Evolutionary conservation across 2,888 invertebrate genomes (phyloP), one percentile per base, ranked within the genome.

Genomic region (Hesperia comma): DNA sequence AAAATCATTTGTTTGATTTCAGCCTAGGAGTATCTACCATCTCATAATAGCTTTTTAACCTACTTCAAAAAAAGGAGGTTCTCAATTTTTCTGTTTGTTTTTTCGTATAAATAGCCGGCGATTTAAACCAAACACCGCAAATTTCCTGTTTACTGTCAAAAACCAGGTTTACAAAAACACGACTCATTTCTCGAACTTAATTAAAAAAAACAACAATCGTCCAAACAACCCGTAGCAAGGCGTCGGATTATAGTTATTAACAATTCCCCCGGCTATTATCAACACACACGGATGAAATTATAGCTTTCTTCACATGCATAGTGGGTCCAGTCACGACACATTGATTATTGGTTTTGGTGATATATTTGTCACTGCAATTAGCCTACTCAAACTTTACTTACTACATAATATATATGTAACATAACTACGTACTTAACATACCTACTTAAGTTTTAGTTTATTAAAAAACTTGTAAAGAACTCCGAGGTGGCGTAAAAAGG

Each of bases 201-300:
- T 46, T 17, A 19, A 49, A 19, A 19, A 49, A 37, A 53, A n/a
- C 6, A 53, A 32, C n/a, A 32, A n/a, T 53, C 53, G 32, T 32
- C 32, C 32, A 49, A 15, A 53, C 32, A 53, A 32, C n/a, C 7
- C 6, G 32, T n/a, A 53, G 32, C 53, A 26, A 53, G 53, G n/a
- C 53, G 17, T 53, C 32, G n/a, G 53, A 53, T 53, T 53, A 53
- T 32, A 32, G 53, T 53, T 32, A 53, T 53, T 53, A 53, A 32
- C 19, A 14, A n/a, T 32, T 53, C 53, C 26, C 53, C 17, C 21
- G 53, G 53, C 53, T 53, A 32, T 32, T 53, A 32, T 53, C 53
- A 26, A 53, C 53, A 53, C 53, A 21, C 26, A 6, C 32, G 32
- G n/a, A 53, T 32, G 6, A 32, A 53, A 53, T 21, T 53, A 53